Base-by-base conservation (phyloP, 2,113 vertebrate genomes). In the Balaeniceps rex region DNA sequence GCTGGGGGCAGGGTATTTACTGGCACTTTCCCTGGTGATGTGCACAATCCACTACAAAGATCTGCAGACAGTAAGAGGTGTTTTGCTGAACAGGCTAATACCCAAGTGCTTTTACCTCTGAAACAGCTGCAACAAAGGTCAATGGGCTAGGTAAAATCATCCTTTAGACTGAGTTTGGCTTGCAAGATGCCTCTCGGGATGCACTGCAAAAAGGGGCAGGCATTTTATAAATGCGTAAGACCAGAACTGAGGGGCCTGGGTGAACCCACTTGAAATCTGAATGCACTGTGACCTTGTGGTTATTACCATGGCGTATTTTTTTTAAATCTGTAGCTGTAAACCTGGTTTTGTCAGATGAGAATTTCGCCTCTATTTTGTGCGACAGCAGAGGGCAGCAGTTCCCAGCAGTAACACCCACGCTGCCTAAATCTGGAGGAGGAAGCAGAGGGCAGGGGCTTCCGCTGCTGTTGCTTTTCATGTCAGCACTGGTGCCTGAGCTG, bases 311-410 rank as follows among this genome's bases (percentile, higher is more conserved):
- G 25, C 10, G 21, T 9, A 6, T 29, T 29, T 29, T 63, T 52
- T 33, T 55, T 54, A n/a, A n/a, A n/a, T 55, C 16, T 4, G 28
- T 36, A 33, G 60, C 38, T 54, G 24, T 44, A 38, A 71, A 19
- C 7, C 18, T 31, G 54, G 5, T 69, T 78, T 52, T 69, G 34
- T 64, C 36, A 11, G 18, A 7, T 4, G 15, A 51, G 49, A 17
- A 5, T 28, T 74, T 89, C 3, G 2, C 16, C 6, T 16, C 6
- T 24, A 1, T 12, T 51, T 25, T 11, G 0, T 55, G 29, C 63
- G 87, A 46, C 97, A 63, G 87, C 97, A 97, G 97, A 93, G 95
- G 97, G 97, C 91, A 95, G 94, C 91, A 95, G 87, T 9, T 89
- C 84, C 78, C 89, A 95, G 81, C 84, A 34, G 1, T 65, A 49